These are phyloP conservation scores for Malachius bipustulatus DNA, from an alignment of 2,888 invertebrate species.

Conservation along the genomic window DNA sequence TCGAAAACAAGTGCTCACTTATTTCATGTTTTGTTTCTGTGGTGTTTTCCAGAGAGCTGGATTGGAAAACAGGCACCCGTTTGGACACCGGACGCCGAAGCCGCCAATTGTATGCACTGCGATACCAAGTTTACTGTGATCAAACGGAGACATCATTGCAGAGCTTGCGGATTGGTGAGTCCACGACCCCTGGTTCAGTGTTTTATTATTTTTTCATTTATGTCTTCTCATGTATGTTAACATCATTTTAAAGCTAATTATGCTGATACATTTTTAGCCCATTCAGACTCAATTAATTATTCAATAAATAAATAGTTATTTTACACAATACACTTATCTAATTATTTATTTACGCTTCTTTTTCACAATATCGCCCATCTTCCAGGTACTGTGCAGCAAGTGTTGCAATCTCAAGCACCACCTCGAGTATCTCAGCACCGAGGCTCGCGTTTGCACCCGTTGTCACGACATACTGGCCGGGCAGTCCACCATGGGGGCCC, in stretches of 20 bases:
- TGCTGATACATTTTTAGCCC: not conserved
- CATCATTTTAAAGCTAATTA: too few species aligned
- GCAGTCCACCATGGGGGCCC: slow-evolving; percentile 24
- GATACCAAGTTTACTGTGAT: slow-evolving; percentile 68
- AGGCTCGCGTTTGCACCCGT: slow-evolving; percentile 64
- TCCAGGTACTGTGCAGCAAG: slow-evolving; percentile 62
- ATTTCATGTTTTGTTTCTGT: not conserved
- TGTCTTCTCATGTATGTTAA: not conserved
- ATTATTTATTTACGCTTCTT: too few species aligned
- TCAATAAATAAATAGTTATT: too few species aligned
- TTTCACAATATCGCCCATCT: too few species aligned
- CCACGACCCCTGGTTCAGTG: too few species aligned
- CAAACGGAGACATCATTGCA: slow-evolving; percentile 75
- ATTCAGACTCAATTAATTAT: not conserved
- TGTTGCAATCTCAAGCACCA: slow-evolving; percentile 64
- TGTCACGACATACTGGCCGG: slow-evolving; percentile 48
- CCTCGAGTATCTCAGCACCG: slow-evolving; percentile 61
- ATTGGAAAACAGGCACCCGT: slow-evolving; percentile 67
- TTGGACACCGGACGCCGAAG: slow-evolving; percentile 80
- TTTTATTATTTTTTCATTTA: slow-evolving; percentile 1
- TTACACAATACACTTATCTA: too few species aligned
- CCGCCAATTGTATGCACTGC: slow-evolving; percentile 73
- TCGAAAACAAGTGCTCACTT: not conserved
- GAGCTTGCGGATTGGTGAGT: slow-evolving; percentile 68
- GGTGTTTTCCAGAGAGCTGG: slow-evolving; percentile 20